phyloP scores from a whole-genome alignment of 2,888 invertebrate species.

The Halictus ligatus region DNA sequence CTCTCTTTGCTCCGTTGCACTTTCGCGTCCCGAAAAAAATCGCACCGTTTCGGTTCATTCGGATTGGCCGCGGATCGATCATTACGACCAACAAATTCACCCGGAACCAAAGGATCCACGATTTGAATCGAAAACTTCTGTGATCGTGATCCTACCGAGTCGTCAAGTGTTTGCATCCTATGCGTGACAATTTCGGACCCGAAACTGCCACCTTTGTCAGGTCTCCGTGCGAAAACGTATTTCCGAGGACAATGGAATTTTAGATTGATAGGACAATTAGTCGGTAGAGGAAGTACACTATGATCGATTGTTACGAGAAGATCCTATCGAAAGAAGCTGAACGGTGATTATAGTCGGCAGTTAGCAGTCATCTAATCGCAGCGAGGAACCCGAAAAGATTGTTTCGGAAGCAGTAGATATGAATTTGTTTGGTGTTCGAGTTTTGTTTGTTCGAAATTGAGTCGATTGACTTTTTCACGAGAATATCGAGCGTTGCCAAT shows the following conservation, averaged over 20 bases:
- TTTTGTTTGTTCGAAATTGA: background rate
- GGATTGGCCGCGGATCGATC: background rate
- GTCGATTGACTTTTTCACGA: background rate
- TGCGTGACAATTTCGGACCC: background rate
- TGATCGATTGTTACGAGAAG: background rate
- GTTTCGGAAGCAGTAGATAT: background rate
- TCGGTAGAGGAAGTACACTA: background rate
- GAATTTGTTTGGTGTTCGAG: background rate
- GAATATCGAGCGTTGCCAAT: background rate
- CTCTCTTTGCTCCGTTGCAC: slow-evolving; percentile 55
- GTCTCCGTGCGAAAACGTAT: background rate
- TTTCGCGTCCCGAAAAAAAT: slow-evolving; percentile 49
- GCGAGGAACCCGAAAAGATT: background rate
- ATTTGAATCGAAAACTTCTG: background rate
- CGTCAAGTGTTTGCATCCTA: background rate
- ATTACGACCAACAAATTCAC: background rate
- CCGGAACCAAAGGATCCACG: background rate
- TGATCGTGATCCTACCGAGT: background rate
- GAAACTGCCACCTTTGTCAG: background rate
- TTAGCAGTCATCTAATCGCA: background rate
- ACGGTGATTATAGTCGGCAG: background rate
- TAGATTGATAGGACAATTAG: background rate
- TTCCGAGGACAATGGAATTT: background rate
- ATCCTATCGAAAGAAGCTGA: background rate
- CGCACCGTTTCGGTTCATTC: background rate